Conservation (phyloP, 2,797 vertebrate species). For the Ataeniobius toweri region DNA sequence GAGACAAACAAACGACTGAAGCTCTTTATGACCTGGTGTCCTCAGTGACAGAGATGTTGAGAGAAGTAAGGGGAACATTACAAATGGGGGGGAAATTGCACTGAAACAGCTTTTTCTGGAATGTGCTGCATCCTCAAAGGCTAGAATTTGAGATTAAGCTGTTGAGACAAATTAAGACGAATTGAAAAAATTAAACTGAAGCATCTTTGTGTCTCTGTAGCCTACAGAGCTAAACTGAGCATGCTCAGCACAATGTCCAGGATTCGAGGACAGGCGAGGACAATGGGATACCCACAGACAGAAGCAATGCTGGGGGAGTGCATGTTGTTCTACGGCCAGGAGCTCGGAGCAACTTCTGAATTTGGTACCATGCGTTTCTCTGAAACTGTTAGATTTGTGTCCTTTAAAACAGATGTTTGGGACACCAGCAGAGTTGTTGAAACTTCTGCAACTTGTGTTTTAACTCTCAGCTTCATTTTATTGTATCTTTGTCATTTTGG, state of each 20-base stretch:
- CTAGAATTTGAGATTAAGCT: too few relatives aligned
- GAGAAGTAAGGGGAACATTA: background rate
- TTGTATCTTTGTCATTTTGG: background rate
- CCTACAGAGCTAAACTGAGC: constrained; percentile 89
- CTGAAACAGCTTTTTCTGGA: background rate
- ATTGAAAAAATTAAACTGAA: background rate
- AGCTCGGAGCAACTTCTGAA: constrained; percentile 86
- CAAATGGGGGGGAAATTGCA: too few relatives aligned
- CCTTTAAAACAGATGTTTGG: background rate
- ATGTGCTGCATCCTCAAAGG: background rate
- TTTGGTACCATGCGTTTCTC: constrained; percentile 78
- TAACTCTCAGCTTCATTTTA: background rate
- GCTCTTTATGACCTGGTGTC: background rate
- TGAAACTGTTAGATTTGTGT: too few relatives aligned
- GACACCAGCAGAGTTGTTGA: background rate
- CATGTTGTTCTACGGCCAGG: constrained; percentile 88
- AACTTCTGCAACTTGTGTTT: background rate
- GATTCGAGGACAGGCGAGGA: constrained; percentile 88
- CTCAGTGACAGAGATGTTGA: background rate
- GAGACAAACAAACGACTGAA: background rate
- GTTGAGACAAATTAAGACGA: background rate
- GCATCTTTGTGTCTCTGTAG: constrained; percentile 58
- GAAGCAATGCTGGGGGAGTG: constrained; percentile 91
- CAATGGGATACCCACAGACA: constrained; percentile 88
- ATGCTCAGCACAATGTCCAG: constrained; percentile 93